A percentile compares a stretch with the other conserved stretches of the same genome.
These are phyloP conservation scores for Mactra quadrangularis DNA, from an alignment of 1,140 invertebrate genomes.

Conservation along the genomic window DNA sequence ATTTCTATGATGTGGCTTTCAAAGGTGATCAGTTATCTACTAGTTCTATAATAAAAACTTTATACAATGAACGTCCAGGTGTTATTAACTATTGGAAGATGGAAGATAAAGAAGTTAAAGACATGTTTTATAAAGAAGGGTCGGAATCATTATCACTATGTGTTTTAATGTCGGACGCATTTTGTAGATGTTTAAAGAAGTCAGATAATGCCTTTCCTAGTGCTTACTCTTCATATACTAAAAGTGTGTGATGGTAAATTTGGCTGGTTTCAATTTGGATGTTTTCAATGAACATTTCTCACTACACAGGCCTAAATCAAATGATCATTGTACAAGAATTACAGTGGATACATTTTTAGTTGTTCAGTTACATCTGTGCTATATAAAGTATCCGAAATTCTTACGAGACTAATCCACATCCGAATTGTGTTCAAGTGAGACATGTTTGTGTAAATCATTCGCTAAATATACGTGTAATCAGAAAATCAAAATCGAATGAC, in stretches of 20 bases:
- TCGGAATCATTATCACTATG: not conserved
- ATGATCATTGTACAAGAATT: too few relatives aligned
- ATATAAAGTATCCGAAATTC: too few relatives aligned
- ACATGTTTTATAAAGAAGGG: not conserved
- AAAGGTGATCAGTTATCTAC: not conserved
- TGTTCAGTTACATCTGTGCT: too few relatives aligned
- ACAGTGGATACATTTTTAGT: too few relatives aligned
- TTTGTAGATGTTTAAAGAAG: slow-evolving; percentile 13
- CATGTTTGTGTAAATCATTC: too few relatives aligned
- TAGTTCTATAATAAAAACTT: not conserved
- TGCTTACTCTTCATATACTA: not conserved
- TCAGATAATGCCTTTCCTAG: not conserved
- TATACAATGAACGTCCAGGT: not conserved
- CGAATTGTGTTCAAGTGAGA: too few relatives aligned
- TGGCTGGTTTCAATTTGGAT: too few relatives aligned
- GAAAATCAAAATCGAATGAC: too few relatives aligned
- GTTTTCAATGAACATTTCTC: too few relatives aligned
- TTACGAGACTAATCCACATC: too few relatives aligned
- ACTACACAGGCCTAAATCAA: too few relatives aligned
- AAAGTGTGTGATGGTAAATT: not conserved
- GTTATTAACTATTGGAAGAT: slow-evolving; percentile 14
- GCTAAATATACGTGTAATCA: too few relatives aligned
- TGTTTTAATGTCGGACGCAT: not conserved
- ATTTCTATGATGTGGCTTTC: slow-evolving; percentile 16
- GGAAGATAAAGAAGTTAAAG: not conserved